phyloP scores from a whole-genome alignment of 2,113 vertebrate genomes.

The Syrmaticus mikado region DNA sequence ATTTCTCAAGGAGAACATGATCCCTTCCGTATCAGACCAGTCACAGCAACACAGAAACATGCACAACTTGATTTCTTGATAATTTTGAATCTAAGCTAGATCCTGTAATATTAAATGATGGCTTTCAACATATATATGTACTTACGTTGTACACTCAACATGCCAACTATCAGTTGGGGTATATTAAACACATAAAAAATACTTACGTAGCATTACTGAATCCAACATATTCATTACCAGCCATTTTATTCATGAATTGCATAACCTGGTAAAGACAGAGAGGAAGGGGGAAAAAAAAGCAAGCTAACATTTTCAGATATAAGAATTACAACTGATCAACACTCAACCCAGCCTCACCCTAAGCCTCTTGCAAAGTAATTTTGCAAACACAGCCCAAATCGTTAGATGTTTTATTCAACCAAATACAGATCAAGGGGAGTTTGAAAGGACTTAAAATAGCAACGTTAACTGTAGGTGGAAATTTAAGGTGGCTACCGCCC shows the following conservation, averaged over 20 bases:
- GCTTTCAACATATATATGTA: neutral
- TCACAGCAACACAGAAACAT: neutral
- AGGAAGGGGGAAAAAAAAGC: neutral
- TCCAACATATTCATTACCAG: conserved; percentile 97
- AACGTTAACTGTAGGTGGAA: too few species aligned
- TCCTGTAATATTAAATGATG: neutral
- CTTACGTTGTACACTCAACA: neutral
- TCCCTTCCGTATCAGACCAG: neutral
- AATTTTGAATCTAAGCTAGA: neutral
- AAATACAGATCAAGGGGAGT: neutral
- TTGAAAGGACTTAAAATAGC: neutral
- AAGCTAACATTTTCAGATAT: neutral
- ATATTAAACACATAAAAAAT: neutral
- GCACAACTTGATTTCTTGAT: neutral
- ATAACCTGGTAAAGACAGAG: conserved; percentile 84
- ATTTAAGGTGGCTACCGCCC: neutral
- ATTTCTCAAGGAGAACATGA: neutral
- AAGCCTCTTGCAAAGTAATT: neutral
- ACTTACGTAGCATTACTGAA: conserved; percentile 99
- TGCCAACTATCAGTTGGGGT: neutral
- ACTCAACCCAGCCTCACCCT: neutral
- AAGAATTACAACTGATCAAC: neutral
- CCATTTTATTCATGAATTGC: conserved; percentile 99
- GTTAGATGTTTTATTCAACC: neutral
- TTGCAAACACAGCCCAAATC: neutral